Evolutionary conservation across 1,140 invertebrate genomes (phyloP).

Genomic region (Heliothis virescens): DNA sequence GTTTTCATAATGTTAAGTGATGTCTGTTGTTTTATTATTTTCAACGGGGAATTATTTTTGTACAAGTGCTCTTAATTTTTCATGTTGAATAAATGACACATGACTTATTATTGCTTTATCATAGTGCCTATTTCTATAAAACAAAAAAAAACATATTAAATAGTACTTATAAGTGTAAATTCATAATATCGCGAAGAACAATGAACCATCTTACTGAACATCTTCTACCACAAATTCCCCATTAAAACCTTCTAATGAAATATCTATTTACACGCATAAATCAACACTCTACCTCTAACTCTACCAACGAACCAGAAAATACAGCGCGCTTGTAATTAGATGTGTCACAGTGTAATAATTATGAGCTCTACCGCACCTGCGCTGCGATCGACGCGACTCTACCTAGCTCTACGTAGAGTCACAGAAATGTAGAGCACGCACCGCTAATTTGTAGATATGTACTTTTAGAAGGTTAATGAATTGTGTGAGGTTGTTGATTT

Average conservation of each 20-base stretch:
- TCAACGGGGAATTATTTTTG: too few species aligned
- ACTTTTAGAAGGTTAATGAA: constrained; percentile 3
- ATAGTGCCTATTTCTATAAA: too few species aligned
- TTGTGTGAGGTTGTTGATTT: neutral
- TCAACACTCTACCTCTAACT: constrained; percentile 17
- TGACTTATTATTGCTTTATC: too few species aligned
- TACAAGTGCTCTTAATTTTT: too few species aligned
- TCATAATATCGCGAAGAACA: too few species aligned
- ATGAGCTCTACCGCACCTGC: constrained; percentile 44
- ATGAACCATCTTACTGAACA: too few species aligned
- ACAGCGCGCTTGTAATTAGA: constrained; percentile 41
- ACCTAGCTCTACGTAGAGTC: constrained; percentile 9
- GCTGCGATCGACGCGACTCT: constrained; percentile 29
- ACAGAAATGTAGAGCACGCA: neutral
- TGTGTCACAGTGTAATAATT: constrained; percentile 45
- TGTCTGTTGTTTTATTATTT: too few species aligned
- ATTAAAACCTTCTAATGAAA: constrained; percentile 7
- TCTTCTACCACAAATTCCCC: too few species aligned
- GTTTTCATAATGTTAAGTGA: too few species aligned
- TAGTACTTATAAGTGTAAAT: too few species aligned
- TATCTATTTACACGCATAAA: constrained; percentile 19
- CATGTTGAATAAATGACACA: too few species aligned
- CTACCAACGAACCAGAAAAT: constrained; percentile 27
- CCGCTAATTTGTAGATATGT: constrained; percentile 35
- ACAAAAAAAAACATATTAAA: too few species aligned